Evolutionary conservation across 1,140 invertebrate genomes (phyloP).

Genomic region (Drosophila bocqueti): DNA sequence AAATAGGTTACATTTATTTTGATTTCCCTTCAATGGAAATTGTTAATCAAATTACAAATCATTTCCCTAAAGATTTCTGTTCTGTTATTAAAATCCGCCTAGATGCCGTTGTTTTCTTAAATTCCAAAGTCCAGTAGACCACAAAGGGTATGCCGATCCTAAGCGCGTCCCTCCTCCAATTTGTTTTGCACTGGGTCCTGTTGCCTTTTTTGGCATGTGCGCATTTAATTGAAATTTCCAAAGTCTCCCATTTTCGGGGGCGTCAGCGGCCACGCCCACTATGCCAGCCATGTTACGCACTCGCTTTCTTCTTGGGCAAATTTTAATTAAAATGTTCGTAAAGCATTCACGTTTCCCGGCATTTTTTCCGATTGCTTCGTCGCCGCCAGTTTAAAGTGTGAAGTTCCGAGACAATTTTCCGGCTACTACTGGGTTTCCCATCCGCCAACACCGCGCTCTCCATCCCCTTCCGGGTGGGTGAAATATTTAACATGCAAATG

Average conservation of each 20-base stretch:
- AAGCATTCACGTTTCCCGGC: constrained; percentile 51
- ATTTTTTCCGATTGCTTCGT: constrained; percentile 47
- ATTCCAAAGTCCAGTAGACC: background rate
- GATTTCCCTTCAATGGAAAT: background rate
- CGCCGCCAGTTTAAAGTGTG: constrained; percentile 68
- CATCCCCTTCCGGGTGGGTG: constrained; percentile 39
- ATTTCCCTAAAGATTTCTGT: background rate
- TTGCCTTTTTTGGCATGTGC: constrained; percentile 71
- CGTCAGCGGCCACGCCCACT: constrained; percentile 32
- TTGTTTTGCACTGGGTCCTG: constrained; percentile 35
- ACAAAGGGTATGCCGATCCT: constrained; percentile 4
- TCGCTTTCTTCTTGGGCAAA: constrained; percentile 57
- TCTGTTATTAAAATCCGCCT: background rate
- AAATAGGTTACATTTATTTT: too few relatives aligned
- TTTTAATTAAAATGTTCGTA: constrained; percentile 82
- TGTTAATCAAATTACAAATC: background rate
- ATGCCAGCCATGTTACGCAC: constrained; percentile 56
- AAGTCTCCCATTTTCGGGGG: constrained; percentile 57
- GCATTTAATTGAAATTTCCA: constrained; percentile 81
- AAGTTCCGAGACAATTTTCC: constrained; percentile 71
- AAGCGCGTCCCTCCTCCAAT: constrained; percentile 17
- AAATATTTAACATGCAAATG: constrained; percentile 84
- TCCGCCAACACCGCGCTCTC: constrained; percentile 5
- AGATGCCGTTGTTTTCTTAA: background rate
- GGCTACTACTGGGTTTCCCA: constrained; percentile 20